Evolutionary conservation across 2,113 vertebrate genomes (phyloP).

Genomic region (Pipa parva): DNA sequence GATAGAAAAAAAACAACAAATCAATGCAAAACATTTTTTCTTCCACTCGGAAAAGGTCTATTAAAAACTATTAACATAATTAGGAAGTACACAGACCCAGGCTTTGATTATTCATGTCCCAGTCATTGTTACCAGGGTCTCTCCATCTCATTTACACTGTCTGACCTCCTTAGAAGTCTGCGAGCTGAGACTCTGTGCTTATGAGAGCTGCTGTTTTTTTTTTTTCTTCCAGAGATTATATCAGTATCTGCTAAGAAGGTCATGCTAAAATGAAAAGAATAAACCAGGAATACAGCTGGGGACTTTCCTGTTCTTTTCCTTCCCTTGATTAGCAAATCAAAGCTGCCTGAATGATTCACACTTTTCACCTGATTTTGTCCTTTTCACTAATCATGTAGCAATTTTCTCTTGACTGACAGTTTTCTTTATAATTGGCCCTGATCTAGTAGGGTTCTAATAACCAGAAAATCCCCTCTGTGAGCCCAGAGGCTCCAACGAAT

Average conservation of each 20-base stretch:
- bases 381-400: conserved; percentile 98
- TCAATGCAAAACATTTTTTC: conserved; percentile 48
- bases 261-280: conserved; percentile 92
- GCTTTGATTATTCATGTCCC: conserved; percentile 85
- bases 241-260: conserved; percentile 93
- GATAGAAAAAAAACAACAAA: conserved; percentile 40
- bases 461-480: conserved; percentile 99
- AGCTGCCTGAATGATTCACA: conserved; percentile 96
- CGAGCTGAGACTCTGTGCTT: conserved; percentile 69
- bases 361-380: conserved; percentile 99
- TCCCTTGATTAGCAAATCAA: conserved; percentile 99
- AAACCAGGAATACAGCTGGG: conserved; percentile 95
- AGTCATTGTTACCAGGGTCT: conserved; percentile 72
- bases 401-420: conserved; percentile 99
- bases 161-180: conserved; percentile 76
- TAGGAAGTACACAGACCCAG: conserved; percentile 74
- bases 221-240: conserved; percentile 79
- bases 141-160: conserved; percentile 78
- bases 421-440: conserved; percentile 99
- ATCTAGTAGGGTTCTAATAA: conserved; percentile 99
- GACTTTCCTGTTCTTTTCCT: conserved; percentile 86
- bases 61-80: conserved; percentile 96
- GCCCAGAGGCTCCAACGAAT: conserved; percentile 89
- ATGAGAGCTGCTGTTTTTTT: conserved; percentile 70
- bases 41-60: conserved; percentile 74